These are phyloP conservation scores for Danio jaintianensis DNA, from an alignment of 2,797 vertebrate species.

Conservation along the genomic window DNA sequence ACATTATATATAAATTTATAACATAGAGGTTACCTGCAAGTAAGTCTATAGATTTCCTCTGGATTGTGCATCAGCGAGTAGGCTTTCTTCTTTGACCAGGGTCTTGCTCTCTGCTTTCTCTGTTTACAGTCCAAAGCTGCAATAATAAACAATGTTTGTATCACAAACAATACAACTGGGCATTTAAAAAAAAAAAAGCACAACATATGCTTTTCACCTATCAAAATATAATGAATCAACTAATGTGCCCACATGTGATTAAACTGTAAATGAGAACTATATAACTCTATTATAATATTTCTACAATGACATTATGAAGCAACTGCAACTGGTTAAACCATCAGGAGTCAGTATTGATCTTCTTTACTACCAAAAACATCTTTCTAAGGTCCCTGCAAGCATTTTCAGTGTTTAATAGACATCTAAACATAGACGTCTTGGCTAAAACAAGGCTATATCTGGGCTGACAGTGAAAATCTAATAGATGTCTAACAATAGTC, in stretches of 20 bases:
- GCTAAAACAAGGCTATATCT: too few species aligned
- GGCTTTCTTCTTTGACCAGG: slow-evolving; percentile 90
- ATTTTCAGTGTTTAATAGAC: too few species aligned
- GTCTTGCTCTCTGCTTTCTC: slow-evolving; percentile 91
- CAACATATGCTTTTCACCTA: background rate
- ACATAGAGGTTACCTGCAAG: slow-evolving; percentile 76
- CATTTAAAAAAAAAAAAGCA: slow-evolving; percentile 21
- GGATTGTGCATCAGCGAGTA: slow-evolving; percentile 85
- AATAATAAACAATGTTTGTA: slow-evolving; percentile 16
- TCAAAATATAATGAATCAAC: background rate
- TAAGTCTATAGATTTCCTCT: slow-evolving; percentile 92
- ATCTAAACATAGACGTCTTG: too few species aligned
- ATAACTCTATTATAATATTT: slow-evolving; percentile 1
- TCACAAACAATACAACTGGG: background rate
- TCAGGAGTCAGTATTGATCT: background rate
- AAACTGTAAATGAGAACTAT: too few species aligned
- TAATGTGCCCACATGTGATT: too few species aligned
- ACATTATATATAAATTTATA: too few species aligned
- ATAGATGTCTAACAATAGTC: too few species aligned
- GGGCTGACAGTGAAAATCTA: too few species aligned
- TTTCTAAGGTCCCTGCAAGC: too few species aligned
- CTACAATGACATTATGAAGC: background rate
- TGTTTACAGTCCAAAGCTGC: slow-evolving; percentile 90
- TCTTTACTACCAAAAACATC: background rate
- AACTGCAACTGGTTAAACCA: background rate